Percentiles rank a stretch among this genome's conserved stretches.
These are phyloP conservation scores for Sitta europaea DNA, from an alignment of 2,113 vertebrate species.

Conservation along the genomic window DNA sequence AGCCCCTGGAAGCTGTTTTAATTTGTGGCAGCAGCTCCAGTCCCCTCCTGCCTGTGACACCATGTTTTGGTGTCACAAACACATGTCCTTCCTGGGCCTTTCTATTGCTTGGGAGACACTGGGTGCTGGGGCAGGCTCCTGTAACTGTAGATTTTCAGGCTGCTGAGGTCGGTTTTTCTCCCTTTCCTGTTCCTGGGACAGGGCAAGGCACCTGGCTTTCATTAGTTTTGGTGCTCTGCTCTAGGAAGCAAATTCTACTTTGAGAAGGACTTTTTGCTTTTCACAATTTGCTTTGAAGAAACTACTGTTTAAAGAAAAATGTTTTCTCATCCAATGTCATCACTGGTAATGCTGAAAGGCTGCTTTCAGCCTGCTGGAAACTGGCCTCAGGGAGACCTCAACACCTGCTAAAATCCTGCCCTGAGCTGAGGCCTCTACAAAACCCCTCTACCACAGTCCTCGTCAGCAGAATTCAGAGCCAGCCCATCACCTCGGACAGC, in stretches of 20 bases:
- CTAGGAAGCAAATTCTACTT: neutral
- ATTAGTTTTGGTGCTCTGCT: neutral
- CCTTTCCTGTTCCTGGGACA: neutral
- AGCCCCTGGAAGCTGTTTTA: neutral
- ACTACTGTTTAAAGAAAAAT: neutral
- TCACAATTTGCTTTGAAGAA: constrained; percentile 29
- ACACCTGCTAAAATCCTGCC: constrained; percentile 34
- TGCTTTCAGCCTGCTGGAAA: constrained; percentile 25
- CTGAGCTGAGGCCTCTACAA: neutral
- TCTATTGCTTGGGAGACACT: neutral
- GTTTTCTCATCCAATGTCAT: constrained; percentile 33
- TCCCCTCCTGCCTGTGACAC: neutral
- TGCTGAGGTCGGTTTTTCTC: neutral
- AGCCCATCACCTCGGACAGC: neutral
- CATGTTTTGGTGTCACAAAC: neutral
- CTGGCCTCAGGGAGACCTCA: neutral
- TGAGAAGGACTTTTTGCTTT: neutral
- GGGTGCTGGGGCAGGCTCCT: neutral
- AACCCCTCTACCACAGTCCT: neutral
- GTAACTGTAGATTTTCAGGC: neutral
- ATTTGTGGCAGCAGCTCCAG: neutral
- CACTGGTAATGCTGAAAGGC: neutral
- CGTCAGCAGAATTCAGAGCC: constrained; percentile 14
- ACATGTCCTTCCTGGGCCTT: neutral
- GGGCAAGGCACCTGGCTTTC: constrained; percentile 30